phyloP scores from a whole-genome alignment of 2,797 vertebrate species.

The Xiphorhynchus erythropygius region DNA sequence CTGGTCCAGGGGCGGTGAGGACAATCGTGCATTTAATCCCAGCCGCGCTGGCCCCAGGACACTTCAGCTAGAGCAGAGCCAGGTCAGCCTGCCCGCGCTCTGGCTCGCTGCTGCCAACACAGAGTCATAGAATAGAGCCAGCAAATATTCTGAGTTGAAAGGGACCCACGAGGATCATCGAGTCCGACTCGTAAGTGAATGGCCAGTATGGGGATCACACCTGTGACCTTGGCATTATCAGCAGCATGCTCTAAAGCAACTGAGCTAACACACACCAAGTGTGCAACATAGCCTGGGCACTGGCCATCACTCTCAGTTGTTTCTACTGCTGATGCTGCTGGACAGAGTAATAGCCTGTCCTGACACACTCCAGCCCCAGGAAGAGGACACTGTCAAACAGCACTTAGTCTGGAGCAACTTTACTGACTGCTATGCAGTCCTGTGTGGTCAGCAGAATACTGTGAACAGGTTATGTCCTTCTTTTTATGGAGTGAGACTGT shows the following conservation, averaged over 20 bases:
- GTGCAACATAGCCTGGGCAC: fast-evolving
- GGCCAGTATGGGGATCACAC: too few relatives aligned
- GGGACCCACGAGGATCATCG: too few relatives aligned
- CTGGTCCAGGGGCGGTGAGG: not conserved
- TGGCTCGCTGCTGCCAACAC: not conserved
- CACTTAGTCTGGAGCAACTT: not conserved
- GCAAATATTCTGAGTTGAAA: too few relatives aligned
- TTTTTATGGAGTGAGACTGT: not conserved
- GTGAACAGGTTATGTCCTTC: not conserved
- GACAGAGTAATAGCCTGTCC: not conserved
- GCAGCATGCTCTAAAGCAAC: too few relatives aligned
- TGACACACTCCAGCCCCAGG: not conserved
- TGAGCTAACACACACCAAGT: not conserved
- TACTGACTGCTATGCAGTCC: not conserved
- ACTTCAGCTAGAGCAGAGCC: not conserved
- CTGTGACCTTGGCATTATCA: too few relatives aligned
- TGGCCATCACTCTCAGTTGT: not conserved
- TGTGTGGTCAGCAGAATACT: not conserved
- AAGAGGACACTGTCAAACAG: not conserved
- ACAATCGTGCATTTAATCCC: not conserved
- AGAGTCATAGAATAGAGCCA: too few relatives aligned
- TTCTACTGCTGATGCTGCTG: not conserved
- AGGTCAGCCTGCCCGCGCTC: not conserved
- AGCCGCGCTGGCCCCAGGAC: not conserved
- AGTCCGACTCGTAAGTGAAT: too few relatives aligned